Evolutionary conservation across 2,888 invertebrate genomes (phyloP).

Genomic region (Spilarctia lutea): DNA sequence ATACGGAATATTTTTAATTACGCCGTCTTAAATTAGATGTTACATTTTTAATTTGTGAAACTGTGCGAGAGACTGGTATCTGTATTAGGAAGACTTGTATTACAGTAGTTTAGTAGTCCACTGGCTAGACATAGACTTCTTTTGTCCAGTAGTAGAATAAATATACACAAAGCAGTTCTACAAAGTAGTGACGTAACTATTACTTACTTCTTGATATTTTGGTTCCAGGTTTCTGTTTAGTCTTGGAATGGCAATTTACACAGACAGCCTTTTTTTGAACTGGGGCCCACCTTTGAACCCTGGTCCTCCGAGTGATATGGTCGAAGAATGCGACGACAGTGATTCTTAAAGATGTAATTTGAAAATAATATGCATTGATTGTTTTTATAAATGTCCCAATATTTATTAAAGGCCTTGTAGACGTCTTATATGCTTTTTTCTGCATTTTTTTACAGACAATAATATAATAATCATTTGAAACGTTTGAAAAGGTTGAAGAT

Average conservation of each 20-base stretch:
- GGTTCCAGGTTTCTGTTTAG: conserved; percentile 72
- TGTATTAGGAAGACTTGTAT: too few relatives aligned
- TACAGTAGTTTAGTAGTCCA: too few relatives aligned
- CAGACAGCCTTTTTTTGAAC: conserved; percentile 70
- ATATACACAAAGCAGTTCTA: too few relatives aligned
- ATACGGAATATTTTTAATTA: too few relatives aligned
- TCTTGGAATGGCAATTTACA: conserved; percentile 65
- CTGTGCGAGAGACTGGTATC: too few relatives aligned
- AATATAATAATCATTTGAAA: too few relatives aligned
- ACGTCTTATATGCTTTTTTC: not conserved
- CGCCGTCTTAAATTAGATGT: too few relatives aligned
- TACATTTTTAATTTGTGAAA: too few relatives aligned
- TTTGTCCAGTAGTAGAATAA: not conserved
- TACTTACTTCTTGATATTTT: not conserved
- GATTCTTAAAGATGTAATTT: conserved; percentile 14
- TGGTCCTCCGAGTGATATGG: conserved; percentile 76
- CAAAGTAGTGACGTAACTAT: too few relatives aligned
- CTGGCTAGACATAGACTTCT: not conserved
- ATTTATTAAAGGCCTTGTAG: not conserved
- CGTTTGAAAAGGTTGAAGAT: too few relatives aligned
- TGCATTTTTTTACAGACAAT: too few relatives aligned
- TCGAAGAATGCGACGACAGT: conserved; percentile 72
- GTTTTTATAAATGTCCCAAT: not conserved
- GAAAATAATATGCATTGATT: not conserved
- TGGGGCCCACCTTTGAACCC: conserved; percentile 71